Evolutionary conservation across 1,140 invertebrate species (phyloP), one percentile per base, ranked within the genome.

Genomic region (Hetaerina americana): DNA sequence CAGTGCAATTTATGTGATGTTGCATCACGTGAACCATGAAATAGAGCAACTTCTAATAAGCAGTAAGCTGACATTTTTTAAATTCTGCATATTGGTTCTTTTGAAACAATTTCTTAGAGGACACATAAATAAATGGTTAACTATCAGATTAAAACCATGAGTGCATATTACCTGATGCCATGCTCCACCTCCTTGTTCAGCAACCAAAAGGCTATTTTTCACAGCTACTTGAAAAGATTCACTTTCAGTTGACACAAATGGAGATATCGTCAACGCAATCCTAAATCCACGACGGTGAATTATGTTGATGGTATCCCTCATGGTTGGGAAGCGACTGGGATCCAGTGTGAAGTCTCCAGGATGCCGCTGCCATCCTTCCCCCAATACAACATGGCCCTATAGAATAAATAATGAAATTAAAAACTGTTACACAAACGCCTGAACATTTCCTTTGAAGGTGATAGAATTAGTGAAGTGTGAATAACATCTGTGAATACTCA

Each of bases 171-270:
- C 40, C 10, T 57, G 40, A n/a, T 57, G 40, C 40, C 40, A 57
- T 18, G 40, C 40, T 76, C 91, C 88, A 73, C 88, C 89, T 69
- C 86, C 86, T 5, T 90, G 82, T 75, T 92, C 89, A 12, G 87
- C 88, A 27, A 93, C 87, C 0, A 93, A 76, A 26, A 92, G 76
- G 72, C 87, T 83, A 66, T 87, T 88, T 40, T 86, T 81, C 0
- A 95, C 90, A 0, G 90, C 88, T 70, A 91, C 87, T 66, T 87
- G 87, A 77, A 94, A 94, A 76, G 91, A 93, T 1, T 79, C 79
- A 70, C 91, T 92, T 74, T 94, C 92, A 0, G 92, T 93, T 29
- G 91, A 24, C 67, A 96, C 91, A 76, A 93, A 95, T 0, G 93
- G 92, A 75, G 93, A 91, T 1, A 95, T 86, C 0, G 91, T 89